Percentiles rank a stretch among this genome's conserved stretches.
Conservation (phyloP, 2,797 vertebrate genomes). For the Pseudochirops cupreus region DNA sequence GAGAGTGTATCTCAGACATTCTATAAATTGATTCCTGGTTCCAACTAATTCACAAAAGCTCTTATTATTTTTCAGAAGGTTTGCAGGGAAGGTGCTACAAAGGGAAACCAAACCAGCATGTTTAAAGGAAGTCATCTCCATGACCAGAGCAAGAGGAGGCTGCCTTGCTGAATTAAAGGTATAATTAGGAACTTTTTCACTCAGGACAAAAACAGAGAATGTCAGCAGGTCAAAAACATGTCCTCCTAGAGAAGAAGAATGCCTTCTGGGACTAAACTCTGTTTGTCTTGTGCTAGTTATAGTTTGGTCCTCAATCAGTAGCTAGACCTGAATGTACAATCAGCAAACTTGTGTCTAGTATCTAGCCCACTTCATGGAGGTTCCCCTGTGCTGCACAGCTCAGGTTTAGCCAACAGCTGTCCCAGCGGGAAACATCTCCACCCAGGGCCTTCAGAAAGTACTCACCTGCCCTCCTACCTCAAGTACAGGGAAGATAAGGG, state of each 20-base stretch:
- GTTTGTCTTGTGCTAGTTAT: not conserved
- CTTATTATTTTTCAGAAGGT: not conserved
- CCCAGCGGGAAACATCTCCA: slow-evolving; percentile 37
- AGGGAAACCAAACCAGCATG: slow-evolving; percentile 12
- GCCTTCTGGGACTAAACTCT: not conserved
- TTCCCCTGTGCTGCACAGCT: not conserved
- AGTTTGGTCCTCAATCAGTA: not conserved
- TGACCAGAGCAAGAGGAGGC: not conserved
- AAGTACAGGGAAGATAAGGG: slow-evolving; percentile 44
- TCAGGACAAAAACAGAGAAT: not conserved
- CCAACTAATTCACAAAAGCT: slow-evolving; percentile 40
- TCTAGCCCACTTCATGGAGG: not conserved
- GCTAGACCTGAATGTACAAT: not conserved
- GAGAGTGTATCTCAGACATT: not conserved
- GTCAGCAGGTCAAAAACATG: not conserved
- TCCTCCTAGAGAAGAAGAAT: not conserved
- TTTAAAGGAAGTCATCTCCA: not conserved
- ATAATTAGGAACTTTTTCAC: not conserved
- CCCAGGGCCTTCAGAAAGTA: slow-evolving; percentile 32
- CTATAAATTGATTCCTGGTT: slow-evolving; percentile 58
- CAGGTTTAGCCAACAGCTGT: not conserved
- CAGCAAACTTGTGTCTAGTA: not conserved
- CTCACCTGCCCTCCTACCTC: slow-evolving; percentile 29
- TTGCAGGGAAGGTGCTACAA: slow-evolving; percentile 30
- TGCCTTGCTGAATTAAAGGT: not conserved